phyloP scores from a whole-genome alignment of 2,113 vertebrate genomes.

The Rhinolophus sinicus region DNA sequence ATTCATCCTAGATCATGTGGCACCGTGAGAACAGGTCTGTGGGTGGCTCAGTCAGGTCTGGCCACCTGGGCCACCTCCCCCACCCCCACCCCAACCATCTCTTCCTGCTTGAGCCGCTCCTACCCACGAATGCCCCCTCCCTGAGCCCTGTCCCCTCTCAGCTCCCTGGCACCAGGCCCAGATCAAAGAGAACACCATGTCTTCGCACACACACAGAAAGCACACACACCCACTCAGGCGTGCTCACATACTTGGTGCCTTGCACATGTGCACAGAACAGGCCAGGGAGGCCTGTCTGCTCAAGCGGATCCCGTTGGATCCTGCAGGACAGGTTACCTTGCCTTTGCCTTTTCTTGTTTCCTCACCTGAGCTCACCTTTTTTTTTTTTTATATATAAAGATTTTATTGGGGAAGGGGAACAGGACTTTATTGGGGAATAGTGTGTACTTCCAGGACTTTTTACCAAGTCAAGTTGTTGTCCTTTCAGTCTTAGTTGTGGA shows the following conservation, averaged over 20 bases:
- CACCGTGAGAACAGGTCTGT: background rate
- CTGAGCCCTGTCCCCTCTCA: background rate
- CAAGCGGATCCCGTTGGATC: rapidly evolving
- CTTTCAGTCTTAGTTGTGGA: too few species aligned
- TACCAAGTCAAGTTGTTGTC: too few species aligned
- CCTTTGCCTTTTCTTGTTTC: background rate
- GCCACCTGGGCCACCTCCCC: rapidly evolving
- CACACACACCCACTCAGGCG: rapidly evolving
- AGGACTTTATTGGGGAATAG: too few species aligned
- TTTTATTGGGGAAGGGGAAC: too few species aligned
- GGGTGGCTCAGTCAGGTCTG: background rate
- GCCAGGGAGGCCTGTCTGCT: background rate
- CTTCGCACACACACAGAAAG: rapidly evolving
- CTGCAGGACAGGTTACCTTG: background rate
- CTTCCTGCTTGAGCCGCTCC: background rate
- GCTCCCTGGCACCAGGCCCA: background rate
- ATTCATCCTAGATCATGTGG: background rate
- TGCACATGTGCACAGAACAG: rapidly evolving
- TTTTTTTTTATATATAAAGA: too few species aligned
- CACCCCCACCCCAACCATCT: too few species aligned
- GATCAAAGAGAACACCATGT: rapidly evolving
- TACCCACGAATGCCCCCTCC: background rate
- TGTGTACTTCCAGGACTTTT: too few species aligned
- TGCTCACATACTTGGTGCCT: rapidly evolving
- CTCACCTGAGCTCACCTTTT: background rate